Base-by-base conservation (phyloP, 2,888 invertebrate species). In the Ormia ochracea region DNA sequence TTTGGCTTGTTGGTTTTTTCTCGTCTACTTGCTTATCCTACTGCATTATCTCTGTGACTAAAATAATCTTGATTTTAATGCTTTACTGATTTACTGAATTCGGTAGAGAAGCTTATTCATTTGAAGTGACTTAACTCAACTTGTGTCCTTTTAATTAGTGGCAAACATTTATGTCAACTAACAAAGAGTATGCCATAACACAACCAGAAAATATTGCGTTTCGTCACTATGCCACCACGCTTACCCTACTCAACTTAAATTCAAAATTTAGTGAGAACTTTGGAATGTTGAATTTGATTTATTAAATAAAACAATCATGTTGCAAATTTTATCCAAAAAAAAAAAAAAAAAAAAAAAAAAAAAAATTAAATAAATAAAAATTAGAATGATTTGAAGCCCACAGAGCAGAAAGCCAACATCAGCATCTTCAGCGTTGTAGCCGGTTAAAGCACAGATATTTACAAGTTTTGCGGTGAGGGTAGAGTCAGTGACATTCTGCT, bases 131-230 rank as follows among this genome's bases (percentile, higher is more conserved):
- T 74, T 41, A 63, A 74, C 63, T 74, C 50, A 58, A 69, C 59
- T 78, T 78, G 74, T n/a, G n/a, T 65, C 68, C 28, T 69, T 65
- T 79, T 79, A 75, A 79, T 75, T 75, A 70, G 74, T 74, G 69
- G 48, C 63, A 63, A 63, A 72, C 65, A 3, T 21, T 50, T 70
- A 48, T 58, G 17, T 56, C 56, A 54, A 23, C 28, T 58, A 41
- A 50, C n/a, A 48, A 21, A 63, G 38, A 69, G 19, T 2, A 50
- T 28, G 7, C 26, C 26, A 50, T 23, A 31, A 36, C 6, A 14
- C 12, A 43, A 36, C 28, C 45, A 56, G 43, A 43, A 45, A 66
- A 45, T 59, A 72, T 56, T 19, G 14, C 26, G 68, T 68, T 61
- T 48, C 52, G 41, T 41, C 33, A 66, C 36, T 33, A 50, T 31